Percentiles rank a stretch among this genome's conserved stretches.
Conservation (phyloP, 2,888 invertebrate species). For the Agriotes lineatus region DNA sequence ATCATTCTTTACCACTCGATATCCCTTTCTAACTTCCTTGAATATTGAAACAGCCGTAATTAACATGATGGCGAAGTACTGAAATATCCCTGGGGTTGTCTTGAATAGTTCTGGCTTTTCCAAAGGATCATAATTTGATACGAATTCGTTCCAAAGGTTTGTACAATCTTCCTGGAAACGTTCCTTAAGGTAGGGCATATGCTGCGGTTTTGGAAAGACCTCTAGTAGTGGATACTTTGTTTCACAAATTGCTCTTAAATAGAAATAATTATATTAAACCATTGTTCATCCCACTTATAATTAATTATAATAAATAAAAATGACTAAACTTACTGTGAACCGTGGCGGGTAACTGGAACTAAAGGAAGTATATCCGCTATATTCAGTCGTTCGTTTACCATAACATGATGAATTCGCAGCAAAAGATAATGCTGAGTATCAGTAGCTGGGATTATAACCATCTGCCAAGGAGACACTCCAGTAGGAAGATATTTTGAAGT, state of each 20-base stretch:
- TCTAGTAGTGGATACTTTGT: slow-evolving; percentile 68
- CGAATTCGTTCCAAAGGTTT: slow-evolving; percentile 85
- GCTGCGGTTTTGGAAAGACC: slow-evolving; percentile 72
- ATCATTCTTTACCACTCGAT: slow-evolving; percentile 65
- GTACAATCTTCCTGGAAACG: slow-evolving; percentile 77
- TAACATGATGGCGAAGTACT: slow-evolving; percentile 73
- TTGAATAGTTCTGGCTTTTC: slow-evolving; percentile 78
- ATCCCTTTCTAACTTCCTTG: slow-evolving; percentile 73
- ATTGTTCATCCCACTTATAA: neutral
- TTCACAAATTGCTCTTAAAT: slow-evolving; percentile 37
- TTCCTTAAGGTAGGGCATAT: slow-evolving; percentile 75
- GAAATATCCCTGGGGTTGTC: slow-evolving; percentile 71
- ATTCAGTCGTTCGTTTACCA: slow-evolving; percentile 80
- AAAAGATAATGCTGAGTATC: slow-evolving; percentile 76
- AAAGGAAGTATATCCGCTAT: slow-evolving; percentile 81
- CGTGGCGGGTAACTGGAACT: slow-evolving; percentile 59
- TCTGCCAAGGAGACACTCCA: slow-evolving; percentile 85
- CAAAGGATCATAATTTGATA: slow-evolving; percentile 81
- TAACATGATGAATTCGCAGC: slow-evolving; percentile 81
- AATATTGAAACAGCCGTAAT: slow-evolving; percentile 76
- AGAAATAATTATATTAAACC: slow-evolving; percentile 23
- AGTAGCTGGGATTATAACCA: slow-evolving; percentile 77
- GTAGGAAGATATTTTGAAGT: slow-evolving; percentile 81
- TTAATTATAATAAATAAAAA: too few relatives aligned
- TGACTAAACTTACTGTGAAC: slow-evolving; percentile 54